phyloP scores from a whole-genome alignment of 2,797 vertebrate genomes.

The Stomatorhinus walkeri region DNA sequence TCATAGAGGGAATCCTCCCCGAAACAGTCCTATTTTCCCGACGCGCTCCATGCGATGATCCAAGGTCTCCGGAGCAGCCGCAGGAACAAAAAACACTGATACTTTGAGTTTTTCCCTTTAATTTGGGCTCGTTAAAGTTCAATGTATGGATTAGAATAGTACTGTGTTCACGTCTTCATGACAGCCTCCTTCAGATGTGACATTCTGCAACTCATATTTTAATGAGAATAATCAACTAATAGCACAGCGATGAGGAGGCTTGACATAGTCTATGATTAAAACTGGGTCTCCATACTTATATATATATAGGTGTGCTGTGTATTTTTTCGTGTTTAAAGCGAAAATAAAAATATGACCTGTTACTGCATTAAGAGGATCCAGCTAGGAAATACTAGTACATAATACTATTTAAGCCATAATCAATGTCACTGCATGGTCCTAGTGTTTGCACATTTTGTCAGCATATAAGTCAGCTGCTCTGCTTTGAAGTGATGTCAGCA shows the following conservation, averaged over 20 bases:
- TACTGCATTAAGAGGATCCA: neutral
- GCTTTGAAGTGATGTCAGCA: slow-evolving; percentile 9
- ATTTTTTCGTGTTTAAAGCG: neutral
- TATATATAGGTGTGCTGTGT: neutral
- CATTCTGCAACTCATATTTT: neutral
- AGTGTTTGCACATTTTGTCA: slow-evolving; percentile 3
- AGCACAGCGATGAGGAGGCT: neutral
- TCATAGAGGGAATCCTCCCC: slow-evolving; percentile 51
- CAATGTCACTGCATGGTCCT: neutral
- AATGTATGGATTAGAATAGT: neutral
- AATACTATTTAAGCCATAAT: neutral
- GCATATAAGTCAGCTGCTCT: neutral
- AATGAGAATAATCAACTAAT: neutral
- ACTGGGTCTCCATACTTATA: neutral
- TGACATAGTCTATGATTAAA: neutral
- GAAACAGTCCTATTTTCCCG: slow-evolving; percentile 46
- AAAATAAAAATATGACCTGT: neutral
- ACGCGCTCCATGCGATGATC: slow-evolving; percentile 42
- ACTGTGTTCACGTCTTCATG: neutral
- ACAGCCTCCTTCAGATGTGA: neutral
- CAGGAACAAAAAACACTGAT: neutral
- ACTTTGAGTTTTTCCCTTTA: neutral
- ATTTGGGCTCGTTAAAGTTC: neutral
- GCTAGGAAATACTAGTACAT: neutral
- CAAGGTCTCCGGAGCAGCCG: slow-evolving; percentile 43